Evolutionary conservation across 2,888 invertebrate species (phyloP), one percentile per base, ranked within the genome.

Genomic region (Plutella xylostella): DNA sequence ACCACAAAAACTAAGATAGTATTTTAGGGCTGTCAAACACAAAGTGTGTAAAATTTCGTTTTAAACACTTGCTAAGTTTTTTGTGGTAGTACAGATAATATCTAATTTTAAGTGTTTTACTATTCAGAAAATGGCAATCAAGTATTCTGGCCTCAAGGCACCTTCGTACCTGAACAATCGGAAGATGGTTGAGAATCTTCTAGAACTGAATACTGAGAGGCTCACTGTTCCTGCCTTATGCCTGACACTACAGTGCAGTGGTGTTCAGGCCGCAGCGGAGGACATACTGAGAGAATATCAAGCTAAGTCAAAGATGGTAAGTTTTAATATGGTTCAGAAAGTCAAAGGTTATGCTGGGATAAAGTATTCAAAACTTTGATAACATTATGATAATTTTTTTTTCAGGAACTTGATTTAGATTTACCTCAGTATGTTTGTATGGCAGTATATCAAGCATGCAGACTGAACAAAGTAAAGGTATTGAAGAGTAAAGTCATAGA

Each of bases 361-460:
- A 31, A 31, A n/a, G 12, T n/a, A n/a, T 9, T n/a, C 9, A 31
- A 4, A 31, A 31, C 14, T 31, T n/a, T 31, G 14, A n/a, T 4
- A 31, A 31, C 14, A 35, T 7, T 35, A 17, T 35, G 2, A 12
- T 37, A 19, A 4, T 40, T 22, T 50, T 52, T 39, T 43, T 76
- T 77, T 44, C 61, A 86, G 70, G 76, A 77, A 49, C 60, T 84
- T 18, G 87, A 90, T 57, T 58, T 87, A 17, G 76, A 69, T 40
- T 85, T 90, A 55, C 89, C 89, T 0, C 90, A 90, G 53, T 90
- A 89, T 68, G 78, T 85, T 1, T 85, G 88, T 39, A 88, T 88
- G 80, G 87, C 89, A 2, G 87, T 89, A 0, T 87, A 80, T 57
- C 86, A 88, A 51, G 88, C 89, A 19, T 88, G 89, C 65, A 87